A percentile compares a stretch with the other conserved stretches of the same genome.
These are phyloP conservation scores for Pampusana beccarii DNA, from an alignment of 2,113 vertebrate species.

Conservation along the genomic window DNA sequence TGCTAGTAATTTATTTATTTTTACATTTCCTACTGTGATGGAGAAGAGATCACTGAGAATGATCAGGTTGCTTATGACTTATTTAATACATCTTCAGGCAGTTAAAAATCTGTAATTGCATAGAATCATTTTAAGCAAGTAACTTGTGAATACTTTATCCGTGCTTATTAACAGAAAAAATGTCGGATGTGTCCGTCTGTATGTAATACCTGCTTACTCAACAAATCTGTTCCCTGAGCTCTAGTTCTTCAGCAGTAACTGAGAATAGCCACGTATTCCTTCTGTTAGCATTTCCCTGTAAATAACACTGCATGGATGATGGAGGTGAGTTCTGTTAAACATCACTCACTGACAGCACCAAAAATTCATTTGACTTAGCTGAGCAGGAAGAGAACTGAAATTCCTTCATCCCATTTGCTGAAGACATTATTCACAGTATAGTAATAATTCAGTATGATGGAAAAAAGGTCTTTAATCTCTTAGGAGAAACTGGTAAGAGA, in stretches of 20 bases:
- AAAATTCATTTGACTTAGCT: neutral
- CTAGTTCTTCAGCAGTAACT: neutral
- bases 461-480: conserved; percentile 3
- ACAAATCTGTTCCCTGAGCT: neutral
- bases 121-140: neutral
- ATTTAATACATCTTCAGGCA: neutral
- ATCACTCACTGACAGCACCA: neutral
- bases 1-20: neutral
- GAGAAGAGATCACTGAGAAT: neutral
- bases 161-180: neutral
- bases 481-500: neutral
- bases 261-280: neutral
- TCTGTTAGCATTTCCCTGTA: neutral
- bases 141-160: neutral
- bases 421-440: neutral
- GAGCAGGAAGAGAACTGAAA: neutral
- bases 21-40: neutral
- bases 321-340: neutral
- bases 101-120: neutral
- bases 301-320: neutral
- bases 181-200: neutral
- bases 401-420: neutral
- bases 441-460: neutral
- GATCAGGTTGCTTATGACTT: neutral
- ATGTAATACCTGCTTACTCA: neutral